Conservation (phyloP, 1,140 invertebrate species). For the Caenorhabditis elegans region DNA sequence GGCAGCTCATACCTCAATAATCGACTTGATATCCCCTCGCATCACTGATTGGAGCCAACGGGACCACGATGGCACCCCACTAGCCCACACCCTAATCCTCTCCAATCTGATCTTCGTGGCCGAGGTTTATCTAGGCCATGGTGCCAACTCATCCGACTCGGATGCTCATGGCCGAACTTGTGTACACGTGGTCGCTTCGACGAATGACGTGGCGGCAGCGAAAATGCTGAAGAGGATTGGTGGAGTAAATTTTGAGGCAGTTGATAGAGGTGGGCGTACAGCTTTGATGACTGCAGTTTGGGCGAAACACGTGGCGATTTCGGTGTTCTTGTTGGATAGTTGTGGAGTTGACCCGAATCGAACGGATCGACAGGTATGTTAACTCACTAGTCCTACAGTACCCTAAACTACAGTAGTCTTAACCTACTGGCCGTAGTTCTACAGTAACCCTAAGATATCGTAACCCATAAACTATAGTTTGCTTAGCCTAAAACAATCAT, state of each 20-base stretch:
- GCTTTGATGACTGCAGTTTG: constrained; percentile 50
- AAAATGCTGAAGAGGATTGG: constrained; percentile 38
- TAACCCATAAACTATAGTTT: too few relatives aligned
- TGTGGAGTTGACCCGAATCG: constrained; percentile 42
- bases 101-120: constrained; percentile 36
- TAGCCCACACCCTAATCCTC: constrained; percentile 47
- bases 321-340: constrained; percentile 33
- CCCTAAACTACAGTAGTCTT: too few relatives aligned
- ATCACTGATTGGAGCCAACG: constrained; percentile 37
- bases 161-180: constrained; percentile 44
- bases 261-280: constrained; percentile 43
- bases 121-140: constrained; percentile 12
- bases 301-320: constrained; percentile 36
- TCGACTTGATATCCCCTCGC: background rate
- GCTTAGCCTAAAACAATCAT: too few relatives aligned
- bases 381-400: background rate
- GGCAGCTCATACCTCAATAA: constrained; percentile 37
- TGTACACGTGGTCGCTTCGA: constrained; percentile 35
- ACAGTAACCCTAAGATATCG: too few relatives aligned
- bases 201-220: constrained; percentile 44
- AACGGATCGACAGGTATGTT: constrained; percentile 41
- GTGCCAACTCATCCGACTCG: constrained; percentile 10
- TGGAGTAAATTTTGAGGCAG: constrained; percentile 40
- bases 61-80: constrained; percentile 42
- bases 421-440: too few relatives aligned